phyloP scores from a whole-genome alignment of 2,797 vertebrate genomes.

The Hafferia zeledoni region DNA sequence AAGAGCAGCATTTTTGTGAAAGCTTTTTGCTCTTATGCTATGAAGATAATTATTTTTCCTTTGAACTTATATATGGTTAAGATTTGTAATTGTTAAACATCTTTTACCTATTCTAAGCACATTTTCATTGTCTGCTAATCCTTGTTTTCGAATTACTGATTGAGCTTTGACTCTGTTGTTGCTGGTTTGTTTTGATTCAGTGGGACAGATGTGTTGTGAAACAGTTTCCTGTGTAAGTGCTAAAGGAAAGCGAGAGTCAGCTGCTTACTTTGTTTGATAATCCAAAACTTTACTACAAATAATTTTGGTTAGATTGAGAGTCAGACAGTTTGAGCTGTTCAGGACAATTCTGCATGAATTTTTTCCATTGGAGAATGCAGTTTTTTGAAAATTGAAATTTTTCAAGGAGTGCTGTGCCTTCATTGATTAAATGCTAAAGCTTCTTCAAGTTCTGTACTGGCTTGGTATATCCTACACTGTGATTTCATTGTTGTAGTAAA shows the following conservation, averaged over 20 bases:
- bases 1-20: background rate
- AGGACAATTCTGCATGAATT: background rate
- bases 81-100: background rate
- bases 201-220: background rate
- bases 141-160: background rate
- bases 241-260: background rate
- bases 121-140: background rate
- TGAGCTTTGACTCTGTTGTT: background rate
- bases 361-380: background rate
- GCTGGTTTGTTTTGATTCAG: background rate
- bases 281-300: background rate
- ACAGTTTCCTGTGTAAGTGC: background rate
- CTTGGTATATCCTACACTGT: background rate
- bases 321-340: background rate
- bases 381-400: background rate
- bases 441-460: background rate
- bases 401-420: background rate
- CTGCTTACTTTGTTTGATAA: background rate
- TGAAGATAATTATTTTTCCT: background rate
- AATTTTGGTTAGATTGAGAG: background rate
- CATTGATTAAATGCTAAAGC: background rate
- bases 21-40: background rate
- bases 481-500: background rate
- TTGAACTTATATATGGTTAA: background rate
- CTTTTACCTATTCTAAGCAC: background rate